Evolutionary conservation across 2,888 invertebrate species (phyloP).

Genomic region (Emmelina monodactyla): DNA sequence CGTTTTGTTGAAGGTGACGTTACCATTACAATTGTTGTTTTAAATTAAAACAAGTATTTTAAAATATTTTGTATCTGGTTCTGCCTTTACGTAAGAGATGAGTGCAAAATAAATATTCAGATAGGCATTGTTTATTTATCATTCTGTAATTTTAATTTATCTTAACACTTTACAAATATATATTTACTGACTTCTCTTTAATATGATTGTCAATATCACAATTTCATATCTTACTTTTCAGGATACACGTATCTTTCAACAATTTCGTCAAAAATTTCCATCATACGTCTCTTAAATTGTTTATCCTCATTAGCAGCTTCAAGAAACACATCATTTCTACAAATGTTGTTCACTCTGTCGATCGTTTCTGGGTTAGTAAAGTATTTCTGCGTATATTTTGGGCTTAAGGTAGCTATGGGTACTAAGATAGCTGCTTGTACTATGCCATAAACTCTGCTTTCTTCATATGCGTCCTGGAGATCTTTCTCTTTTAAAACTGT

Average conservation of each 20-base stretch:
- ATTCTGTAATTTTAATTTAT: too few species aligned
- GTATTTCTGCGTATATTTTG: conserved; percentile 26
- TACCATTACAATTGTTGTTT: too few species aligned
- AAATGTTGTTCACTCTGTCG: conserved; percentile 26
- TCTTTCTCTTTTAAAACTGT: conserved; percentile 24
- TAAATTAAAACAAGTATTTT: too few species aligned
- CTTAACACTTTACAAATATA: too few species aligned
- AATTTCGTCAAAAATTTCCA: conserved; percentile 64
- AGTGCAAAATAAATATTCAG: too few species aligned
- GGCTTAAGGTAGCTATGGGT: conserved; percentile 32
- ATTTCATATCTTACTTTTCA: too few species aligned
- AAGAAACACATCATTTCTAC: conserved; percentile 38
- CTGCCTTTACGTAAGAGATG: too few species aligned
- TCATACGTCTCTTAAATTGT: conserved; percentile 42
- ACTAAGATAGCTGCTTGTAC: conserved; percentile 44
- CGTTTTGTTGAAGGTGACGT: too few species aligned
- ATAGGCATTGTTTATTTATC: too few species aligned
- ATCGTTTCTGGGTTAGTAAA: conserved; percentile 29
- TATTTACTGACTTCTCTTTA: too few species aligned
- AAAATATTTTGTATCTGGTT: too few species aligned
- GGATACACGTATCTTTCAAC: conserved; percentile 57
- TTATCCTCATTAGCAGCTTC: conserved; percentile 28
- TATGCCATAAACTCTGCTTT: conserved; percentile 37
- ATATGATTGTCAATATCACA: too few species aligned
- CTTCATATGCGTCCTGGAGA: conserved; percentile 28